A percentile compares a stretch with the other conserved stretches of the same genome.
Evolutionary conservation across 2,888 invertebrate genomes (phyloP).

Genomic region (Perizoma flavofasciatum): DNA sequence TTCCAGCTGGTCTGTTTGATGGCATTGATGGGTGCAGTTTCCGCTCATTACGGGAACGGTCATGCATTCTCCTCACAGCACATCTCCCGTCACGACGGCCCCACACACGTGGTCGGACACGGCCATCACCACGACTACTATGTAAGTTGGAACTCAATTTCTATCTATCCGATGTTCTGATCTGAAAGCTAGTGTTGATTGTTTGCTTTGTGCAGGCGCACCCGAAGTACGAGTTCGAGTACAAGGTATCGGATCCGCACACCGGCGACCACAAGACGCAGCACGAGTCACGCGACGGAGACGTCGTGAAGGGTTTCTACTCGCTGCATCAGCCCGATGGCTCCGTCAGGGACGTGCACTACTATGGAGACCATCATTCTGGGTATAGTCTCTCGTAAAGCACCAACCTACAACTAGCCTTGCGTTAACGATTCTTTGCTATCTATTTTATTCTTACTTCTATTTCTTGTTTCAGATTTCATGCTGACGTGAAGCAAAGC

Average conservation of each 20-base stretch:
- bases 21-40: constrained; percentile 30
- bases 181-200: constrained; percentile 4
- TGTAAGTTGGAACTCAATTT: constrained; percentile 23
- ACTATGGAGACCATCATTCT: constrained; percentile 71
- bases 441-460: no score
- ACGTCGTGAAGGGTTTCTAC: constrained; percentile 82
- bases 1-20: constrained; percentile 28
- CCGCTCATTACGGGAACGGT: constrained; percentile 49
- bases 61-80: constrained; percentile 46
- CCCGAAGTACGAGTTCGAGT: constrained; percentile 80
- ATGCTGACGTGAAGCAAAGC: constrained; percentile 42
- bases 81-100: constrained; percentile 38
- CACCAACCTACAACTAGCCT: no score
- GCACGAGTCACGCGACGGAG: constrained; percentile 79
- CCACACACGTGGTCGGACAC: constrained; percentile 33
- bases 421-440: no score
- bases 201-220: constrained; percentile 55
- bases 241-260: constrained; percentile 78
- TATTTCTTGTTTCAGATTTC: constrained; percentile 35
- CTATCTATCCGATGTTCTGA: background rate
- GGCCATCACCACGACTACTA: constrained; percentile 39
- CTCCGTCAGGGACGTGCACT: constrained; percentile 73
- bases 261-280: constrained; percentile 83
- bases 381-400: constrained; percentile 49
- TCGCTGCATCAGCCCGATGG: constrained; percentile 82